Conservation (phyloP, 92 coral and sea anemone genomes). For the Bergia puertoricense region DNA sequence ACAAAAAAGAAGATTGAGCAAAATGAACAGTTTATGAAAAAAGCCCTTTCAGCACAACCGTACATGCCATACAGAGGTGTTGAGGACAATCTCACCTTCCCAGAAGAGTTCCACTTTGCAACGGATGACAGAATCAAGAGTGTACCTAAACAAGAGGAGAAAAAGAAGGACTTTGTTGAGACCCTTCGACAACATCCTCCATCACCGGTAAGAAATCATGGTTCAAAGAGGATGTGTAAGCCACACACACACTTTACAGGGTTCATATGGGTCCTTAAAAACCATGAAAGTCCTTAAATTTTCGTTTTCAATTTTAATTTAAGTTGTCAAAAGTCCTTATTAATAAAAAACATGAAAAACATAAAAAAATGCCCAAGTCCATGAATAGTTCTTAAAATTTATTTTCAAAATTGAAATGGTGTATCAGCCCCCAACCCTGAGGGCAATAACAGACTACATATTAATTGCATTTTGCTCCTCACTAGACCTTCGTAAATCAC, state of each 20-base stretch:
- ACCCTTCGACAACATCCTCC: conserved; percentile 90
- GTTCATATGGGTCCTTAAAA: no score
- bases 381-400: no score
- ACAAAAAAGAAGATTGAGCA: conserved; percentile 65
- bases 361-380: no score
- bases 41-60: conserved; percentile 78
- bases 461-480: not conserved
- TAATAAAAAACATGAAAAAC: no score
- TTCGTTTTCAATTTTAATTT: no score
- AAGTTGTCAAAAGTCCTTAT: no score
- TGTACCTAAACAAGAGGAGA: conserved; percentile 49
- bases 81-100: conserved; percentile 74
- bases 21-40: conserved; percentile 88
- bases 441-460: no score
- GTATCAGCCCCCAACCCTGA: no score
- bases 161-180: conserved; percentile 73
- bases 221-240: no score
- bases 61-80: conserved; percentile 77
- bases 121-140: conserved; percentile 80
- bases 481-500: conserved; percentile 82
- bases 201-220: conserved; percentile 78
- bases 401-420: no score
- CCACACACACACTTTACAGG: no score
- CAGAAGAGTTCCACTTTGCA: conserved; percentile 91
- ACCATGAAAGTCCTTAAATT: no score